Percentiles rank a stretch among this genome's conserved stretches.
Evolutionary conservation across 92 coral and sea anemone species (phyloP).

Genomic region (Plumapathes pennacea): DNA sequence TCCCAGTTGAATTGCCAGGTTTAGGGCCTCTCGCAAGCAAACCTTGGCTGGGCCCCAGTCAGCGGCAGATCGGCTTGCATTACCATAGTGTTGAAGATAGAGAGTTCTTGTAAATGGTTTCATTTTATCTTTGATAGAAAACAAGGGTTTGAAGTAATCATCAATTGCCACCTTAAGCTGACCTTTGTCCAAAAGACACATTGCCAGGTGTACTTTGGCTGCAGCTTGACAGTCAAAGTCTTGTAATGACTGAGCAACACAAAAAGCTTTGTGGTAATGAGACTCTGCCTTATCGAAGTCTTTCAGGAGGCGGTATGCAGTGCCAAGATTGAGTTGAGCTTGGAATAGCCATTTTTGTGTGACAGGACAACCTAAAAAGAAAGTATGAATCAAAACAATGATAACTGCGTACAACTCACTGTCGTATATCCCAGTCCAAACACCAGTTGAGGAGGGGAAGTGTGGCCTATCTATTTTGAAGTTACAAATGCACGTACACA

Average conservation of each 20-base stretch:
- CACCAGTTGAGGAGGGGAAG: too few species aligned
- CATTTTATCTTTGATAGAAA: conserved; percentile 22
- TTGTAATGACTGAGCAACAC: conserved; percentile 10
- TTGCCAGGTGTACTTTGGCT: conserved; percentile 51
- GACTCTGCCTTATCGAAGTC: conserved; percentile 26
- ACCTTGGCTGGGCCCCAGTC: conserved; percentile 64
- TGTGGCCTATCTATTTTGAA: too few species aligned
- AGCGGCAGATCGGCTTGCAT: conserved; percentile 62
- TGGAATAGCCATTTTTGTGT: conserved; percentile 1
- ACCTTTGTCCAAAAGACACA: conserved; percentile 61
- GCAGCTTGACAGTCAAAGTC: conserved; percentile 31
- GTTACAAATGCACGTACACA: too few species aligned
- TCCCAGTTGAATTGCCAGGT: conserved; percentile 17
- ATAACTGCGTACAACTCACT: too few species aligned
- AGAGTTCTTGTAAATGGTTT: conserved; percentile 21
- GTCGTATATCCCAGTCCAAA: too few species aligned
- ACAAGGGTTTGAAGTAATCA: conserved; percentile 30
- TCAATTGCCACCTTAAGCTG: conserved; percentile 51
- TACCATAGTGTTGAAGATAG: conserved; percentile 57
- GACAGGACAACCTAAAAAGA: neutral
- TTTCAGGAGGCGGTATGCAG: conserved; percentile 39
- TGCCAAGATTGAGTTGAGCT: conserved; percentile 34
- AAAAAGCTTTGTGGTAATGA: conserved; percentile 27
- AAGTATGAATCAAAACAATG: too few species aligned
- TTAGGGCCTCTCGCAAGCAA: conserved; percentile 53